Base-by-base conservation (phyloP, 1,140 invertebrate genomes). In the Lethocerus indicus region DNA sequence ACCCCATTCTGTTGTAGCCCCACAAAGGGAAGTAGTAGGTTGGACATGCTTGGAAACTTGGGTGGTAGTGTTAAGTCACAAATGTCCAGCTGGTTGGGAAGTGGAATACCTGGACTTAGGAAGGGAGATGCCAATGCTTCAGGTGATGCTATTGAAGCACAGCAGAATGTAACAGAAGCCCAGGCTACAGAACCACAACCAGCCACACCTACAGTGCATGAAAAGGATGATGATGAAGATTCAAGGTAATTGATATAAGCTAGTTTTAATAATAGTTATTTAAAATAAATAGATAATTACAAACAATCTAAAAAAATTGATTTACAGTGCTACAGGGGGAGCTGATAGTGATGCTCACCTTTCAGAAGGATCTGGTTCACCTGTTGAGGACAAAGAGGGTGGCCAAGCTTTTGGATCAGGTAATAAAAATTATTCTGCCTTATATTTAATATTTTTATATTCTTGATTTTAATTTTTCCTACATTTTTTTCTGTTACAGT, bases 151-250 rank as follows among this genome's bases (percentile, higher is more conserved):
- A n/a, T n/a, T n/a, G n/a, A n/a, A n/a, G n/a, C n/a, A n/a, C n/a
- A n/a, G n/a, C n/a, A n/a, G n/a, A n/a, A n/a, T 7, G 52, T 45
- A 63, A 44, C 27, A 40, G 50, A 28, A 50, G 27, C 29, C 3
- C 49, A 27, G 21, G 40, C 14, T 45, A 27, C 14, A 24, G 47
- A 18, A 18, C 40, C 13, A 29, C 50, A 20, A 50, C 54, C 20
- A 51, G 56, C 37, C 57, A 59, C 42, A 62, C 69, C 20, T 51
- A 59, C 68, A 49, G 68, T 66, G 6, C 63, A 63, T 54, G 66
- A 67, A 55, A 82, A 81, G 66, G 80, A 83, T 56, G 82, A 85
- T 65, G 83, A 86, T 64, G 83, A 84, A 67, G 83, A 79, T 70
- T 81, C 78, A 64, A 81, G 78, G 78, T 80, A 76, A 69, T 71